These are phyloP conservation scores for Eulithis prunata DNA, from an alignment of 2,888 invertebrate genomes.

Conservation along the genomic window DNA sequence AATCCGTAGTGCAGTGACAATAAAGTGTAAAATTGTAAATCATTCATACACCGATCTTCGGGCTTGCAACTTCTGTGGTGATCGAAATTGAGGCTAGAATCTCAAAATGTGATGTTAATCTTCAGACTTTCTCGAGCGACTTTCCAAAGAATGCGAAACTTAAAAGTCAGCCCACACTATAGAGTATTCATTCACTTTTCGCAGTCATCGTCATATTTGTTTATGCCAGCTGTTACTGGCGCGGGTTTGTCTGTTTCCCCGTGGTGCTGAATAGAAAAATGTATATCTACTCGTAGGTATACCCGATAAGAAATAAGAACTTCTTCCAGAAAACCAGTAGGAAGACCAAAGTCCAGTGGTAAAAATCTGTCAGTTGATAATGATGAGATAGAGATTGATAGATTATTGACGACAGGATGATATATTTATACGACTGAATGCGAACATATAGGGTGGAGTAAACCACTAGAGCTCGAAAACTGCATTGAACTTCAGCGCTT, in stretches of 20 bases:
- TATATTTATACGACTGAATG: background rate
- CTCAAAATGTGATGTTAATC: constrained; percentile 20
- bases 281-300: too few relatives aligned
- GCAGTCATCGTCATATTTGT: too few relatives aligned
- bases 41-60: background rate
- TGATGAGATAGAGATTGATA: too few relatives aligned
- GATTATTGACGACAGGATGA: too few relatives aligned
- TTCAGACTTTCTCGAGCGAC: constrained; percentile 7
- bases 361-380: too few relatives aligned
- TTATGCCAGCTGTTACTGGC: too few relatives aligned
- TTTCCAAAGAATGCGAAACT: constrained; percentile 16
- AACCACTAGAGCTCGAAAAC: background rate
- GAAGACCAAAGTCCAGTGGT: too few relatives aligned
- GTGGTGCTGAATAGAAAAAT: too few relatives aligned
- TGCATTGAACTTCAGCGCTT: constrained; percentile 1
- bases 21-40: background rate
- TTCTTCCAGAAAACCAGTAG: too few relatives aligned
- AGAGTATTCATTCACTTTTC: background rate
- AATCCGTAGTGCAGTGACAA: background rate
- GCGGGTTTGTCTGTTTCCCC: too few relatives aligned
- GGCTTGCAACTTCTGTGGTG: background rate
- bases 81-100: background rate
- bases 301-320: too few relatives aligned
- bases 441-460: background rate
- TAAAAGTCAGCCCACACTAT: background rate